Evolutionary conservation across 1,140 invertebrate species (phyloP).

Genomic region (Luehdorfia chinensis): DNA sequence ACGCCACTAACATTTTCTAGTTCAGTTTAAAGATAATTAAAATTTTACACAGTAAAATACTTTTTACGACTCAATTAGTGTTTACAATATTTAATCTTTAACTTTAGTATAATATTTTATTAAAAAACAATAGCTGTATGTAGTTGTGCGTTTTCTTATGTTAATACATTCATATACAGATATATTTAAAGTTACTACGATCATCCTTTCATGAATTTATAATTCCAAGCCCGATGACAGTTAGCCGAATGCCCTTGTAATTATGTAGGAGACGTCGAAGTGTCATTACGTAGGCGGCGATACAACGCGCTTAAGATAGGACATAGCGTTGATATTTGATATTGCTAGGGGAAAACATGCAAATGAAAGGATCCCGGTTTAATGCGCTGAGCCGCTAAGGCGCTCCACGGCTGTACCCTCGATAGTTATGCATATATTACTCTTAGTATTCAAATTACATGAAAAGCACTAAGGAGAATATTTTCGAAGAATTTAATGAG

Average conservation of each 20-base stretch:
- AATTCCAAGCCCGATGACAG: conserved; percentile 33
- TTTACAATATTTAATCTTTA: background rate
- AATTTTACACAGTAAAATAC: background rate
- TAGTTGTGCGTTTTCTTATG: no score
- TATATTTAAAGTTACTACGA: conserved; percentile 42
- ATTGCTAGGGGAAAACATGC: conserved; percentile 53
- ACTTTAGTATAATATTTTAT: no score
- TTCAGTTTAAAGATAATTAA: background rate
- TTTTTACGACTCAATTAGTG: background rate
- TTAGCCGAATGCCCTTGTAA: conserved; percentile 31
- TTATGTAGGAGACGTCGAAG: conserved; percentile 46
- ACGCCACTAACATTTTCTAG: background rate
- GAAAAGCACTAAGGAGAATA: no score
- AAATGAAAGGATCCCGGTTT: conserved; percentile 52
- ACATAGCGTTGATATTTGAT: conserved; percentile 45
- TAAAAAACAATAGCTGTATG: no score
- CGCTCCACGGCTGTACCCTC: background rate
- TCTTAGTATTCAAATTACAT: background rate
- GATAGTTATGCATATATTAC: background rate
- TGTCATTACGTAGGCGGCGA: conserved; percentile 44
- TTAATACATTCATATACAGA: no score
- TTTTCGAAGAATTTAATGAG: no score
- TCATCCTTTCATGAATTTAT: conserved; percentile 59
- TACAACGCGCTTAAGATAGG: conserved; percentile 28
- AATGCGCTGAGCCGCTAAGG: background rate